These are phyloP conservation scores for Cynopterus brachyotis DNA, from an alignment of 2,113 vertebrate species.

Conservation along the genomic window DNA sequence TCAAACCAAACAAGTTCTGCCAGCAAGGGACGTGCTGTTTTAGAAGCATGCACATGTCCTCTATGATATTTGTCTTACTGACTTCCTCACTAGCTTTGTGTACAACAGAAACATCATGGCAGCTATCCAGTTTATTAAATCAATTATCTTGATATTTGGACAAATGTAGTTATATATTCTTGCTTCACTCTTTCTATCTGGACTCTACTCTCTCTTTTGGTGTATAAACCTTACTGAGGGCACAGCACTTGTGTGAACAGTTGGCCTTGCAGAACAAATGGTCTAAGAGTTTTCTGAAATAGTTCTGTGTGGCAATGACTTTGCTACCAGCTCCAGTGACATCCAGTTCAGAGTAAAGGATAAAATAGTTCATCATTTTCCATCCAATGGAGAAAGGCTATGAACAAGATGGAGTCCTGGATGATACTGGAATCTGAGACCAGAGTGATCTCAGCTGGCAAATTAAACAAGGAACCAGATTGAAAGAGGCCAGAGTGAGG, in stretches of 20 bases:
- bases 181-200: not conserved
- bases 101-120: not conserved
- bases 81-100: slow-evolving; percentile 3
- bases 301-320: not conserved
- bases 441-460: not conserved
- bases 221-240: not conserved
- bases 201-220: not conserved
- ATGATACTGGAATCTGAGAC: slow-evolving; percentile 2
- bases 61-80: not conserved
- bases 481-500: not conserved
- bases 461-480: slow-evolving; percentile 41
- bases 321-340: not conserved
- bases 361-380: not conserved
- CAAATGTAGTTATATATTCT: not conserved
- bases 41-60: not conserved
- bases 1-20: slow-evolving; percentile 47
- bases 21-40: not conserved
- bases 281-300: slow-evolving; percentile 21
- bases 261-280: not conserved
- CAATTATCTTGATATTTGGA: not conserved
- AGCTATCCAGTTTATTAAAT: not conserved
- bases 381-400: not conserved
- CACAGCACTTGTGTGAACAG: not conserved
- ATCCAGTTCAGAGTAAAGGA: not conserved
- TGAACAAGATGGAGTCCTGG: not conserved